Conservation (phyloP, 1,140 invertebrate genomes). For the Lucilia cuprina region DNA sequence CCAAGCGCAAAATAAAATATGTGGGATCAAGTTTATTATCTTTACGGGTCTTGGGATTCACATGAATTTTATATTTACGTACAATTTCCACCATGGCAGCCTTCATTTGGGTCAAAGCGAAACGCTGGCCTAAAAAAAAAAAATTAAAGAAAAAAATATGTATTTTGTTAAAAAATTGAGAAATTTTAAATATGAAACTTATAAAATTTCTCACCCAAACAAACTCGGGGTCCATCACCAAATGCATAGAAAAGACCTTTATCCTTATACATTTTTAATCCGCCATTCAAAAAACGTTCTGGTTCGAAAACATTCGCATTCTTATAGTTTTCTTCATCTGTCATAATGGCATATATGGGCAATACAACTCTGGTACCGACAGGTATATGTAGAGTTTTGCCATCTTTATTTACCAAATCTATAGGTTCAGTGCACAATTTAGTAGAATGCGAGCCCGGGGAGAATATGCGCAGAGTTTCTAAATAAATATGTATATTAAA, state of each 20-base stretch:
- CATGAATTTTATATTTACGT: slow-evolving; percentile 46
- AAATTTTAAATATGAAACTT: slow-evolving; percentile 41
- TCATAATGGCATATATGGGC: slow-evolving; percentile 66
- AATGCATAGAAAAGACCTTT: slow-evolving; percentile 47
- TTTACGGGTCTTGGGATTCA: slow-evolving; percentile 51
- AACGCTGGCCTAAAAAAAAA: slow-evolving; percentile 47
- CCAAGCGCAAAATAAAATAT: slow-evolving; percentile 38
- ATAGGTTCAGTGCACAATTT: slow-evolving; percentile 50
- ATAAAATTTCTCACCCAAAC: slow-evolving; percentile 53
- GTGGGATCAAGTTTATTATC: slow-evolving; percentile 47
- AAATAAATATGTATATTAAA: slow-evolving; percentile 3
- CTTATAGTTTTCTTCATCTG: slow-evolving; percentile 71
- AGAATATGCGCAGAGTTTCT: slow-evolving; percentile 49
- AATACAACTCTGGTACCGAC: slow-evolving; percentile 66
- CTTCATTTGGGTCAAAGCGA: slow-evolving; percentile 52
- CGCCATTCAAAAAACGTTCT: slow-evolving; percentile 65
- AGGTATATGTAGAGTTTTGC: slow-evolving; percentile 41
- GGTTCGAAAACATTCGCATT: slow-evolving; percentile 77
- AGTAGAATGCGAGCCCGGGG: slow-evolving; percentile 39
- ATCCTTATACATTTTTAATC: slow-evolving; percentile 48
- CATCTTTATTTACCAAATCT: slow-evolving; percentile 49
- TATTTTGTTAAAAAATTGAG: slow-evolving; percentile 47
- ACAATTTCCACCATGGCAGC: slow-evolving; percentile 50
- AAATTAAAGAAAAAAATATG: neutral
- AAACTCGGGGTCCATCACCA: slow-evolving; percentile 53